These are phyloP conservation scores for Tychaedon coryphoeus DNA, from an alignment of 2,113 vertebrate species.

Conservation along the genomic window DNA sequence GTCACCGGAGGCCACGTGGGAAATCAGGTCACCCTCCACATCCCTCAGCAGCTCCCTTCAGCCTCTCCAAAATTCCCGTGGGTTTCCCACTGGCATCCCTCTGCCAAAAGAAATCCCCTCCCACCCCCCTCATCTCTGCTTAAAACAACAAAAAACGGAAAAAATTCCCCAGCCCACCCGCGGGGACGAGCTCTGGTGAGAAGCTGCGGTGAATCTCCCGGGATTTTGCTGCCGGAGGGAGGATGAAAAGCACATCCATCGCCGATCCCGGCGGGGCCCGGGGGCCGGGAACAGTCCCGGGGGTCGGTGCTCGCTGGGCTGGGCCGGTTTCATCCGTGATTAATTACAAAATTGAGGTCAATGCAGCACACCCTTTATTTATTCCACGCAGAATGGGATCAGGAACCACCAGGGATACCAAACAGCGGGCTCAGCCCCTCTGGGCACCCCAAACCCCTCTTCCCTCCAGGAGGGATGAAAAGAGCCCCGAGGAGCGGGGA, in stretches of 20 bases:
- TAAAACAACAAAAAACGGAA: neutral
- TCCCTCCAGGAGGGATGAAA: neutral
- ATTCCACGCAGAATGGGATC: neutral
- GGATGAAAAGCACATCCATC: neutral
- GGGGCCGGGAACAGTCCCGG: neutral
- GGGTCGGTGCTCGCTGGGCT: neutral
- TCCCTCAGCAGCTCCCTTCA: neutral
- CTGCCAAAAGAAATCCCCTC: neutral
- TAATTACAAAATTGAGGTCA: slow-evolving; percentile 1
- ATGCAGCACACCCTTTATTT: neutral
- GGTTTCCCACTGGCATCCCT: neutral
- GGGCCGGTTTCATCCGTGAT: neutral
- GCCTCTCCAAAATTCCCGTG: neutral
- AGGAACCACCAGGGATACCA: neutral
- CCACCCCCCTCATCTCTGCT: neutral
- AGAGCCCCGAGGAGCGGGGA: fast-evolving
- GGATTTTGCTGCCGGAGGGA: neutral
- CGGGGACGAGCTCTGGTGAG: neutral
- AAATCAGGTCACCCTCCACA: neutral
- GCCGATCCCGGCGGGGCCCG: neutral
- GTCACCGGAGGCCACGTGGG: neutral
- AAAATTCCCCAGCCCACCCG: neutral
- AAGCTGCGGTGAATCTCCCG: neutral
- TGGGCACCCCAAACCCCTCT: neutral
- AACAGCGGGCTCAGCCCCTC: neutral